Base-by-base conservation (phyloP, 2,888 invertebrate genomes). In the Tortrix viridana region DNA sequence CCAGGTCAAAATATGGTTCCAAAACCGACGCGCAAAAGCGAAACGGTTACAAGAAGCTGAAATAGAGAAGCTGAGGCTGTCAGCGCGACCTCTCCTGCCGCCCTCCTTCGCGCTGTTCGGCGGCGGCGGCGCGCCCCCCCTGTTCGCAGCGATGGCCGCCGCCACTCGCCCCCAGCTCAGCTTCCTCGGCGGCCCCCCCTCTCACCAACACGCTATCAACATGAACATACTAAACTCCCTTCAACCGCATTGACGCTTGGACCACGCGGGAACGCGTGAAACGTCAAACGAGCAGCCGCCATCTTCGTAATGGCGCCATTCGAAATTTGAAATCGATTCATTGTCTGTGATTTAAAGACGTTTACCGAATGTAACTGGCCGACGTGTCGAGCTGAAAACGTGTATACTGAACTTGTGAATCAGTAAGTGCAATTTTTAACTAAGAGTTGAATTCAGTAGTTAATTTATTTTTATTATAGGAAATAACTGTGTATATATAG, bases 21-120 rank as follows among this genome's bases (percentile, higher is more conserved):
- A 97, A 93, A 97, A 97, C 85, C 94, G 97, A 1, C 93, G 97
- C 53, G 99, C 99, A 71, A 99, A 99, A 91, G 98, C 98, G 79
- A 99, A 99, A 93, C 93, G 99, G 20, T 94, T 99, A 4, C 98
- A 98, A 90, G 98, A 99, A 81, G 99, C 98, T 1, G 98, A 98
- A 87, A 94, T 98, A 73, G 98, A 98, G 86, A 98, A 98, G 83
- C 90, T 98, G 58, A 94, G 97, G 74, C 93, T 97, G 23, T 96
- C 97, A n/a, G 96, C 96, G 5, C 92, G 96, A 68, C 97, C 97
- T 0, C 88, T 96, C 64, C 86, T 97, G 59, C 95, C 96, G 50
- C 95, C 95, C 16, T 95, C 96, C 44, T 95, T 95, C 76, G 95
- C 95, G 26, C 89, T 95, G 65, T 94, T 95, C 75, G 94, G 94